Conservation (phyloP, 1,140 invertebrate species). For the Leptinotarsa defecta region DNA sequence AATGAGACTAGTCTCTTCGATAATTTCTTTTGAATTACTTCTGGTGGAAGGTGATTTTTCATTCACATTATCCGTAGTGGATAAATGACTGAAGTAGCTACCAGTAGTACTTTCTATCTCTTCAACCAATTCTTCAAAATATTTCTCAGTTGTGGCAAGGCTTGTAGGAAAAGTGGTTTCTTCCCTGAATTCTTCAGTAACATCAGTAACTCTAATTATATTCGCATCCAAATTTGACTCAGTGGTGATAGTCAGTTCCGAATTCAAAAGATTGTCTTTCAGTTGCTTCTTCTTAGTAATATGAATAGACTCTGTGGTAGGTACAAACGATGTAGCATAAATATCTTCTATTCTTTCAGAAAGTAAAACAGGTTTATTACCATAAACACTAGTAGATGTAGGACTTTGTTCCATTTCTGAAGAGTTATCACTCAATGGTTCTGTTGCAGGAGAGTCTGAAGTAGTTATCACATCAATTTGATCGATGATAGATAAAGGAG, state of each 20-base stretch:
- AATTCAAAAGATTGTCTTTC: slow-evolving; percentile 10
- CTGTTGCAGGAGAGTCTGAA: not conserved
- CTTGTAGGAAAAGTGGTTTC: not conserved
- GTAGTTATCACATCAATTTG: not conserved
- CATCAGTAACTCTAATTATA: not conserved
- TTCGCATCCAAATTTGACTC: not conserved
- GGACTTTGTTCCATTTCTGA: not conserved
- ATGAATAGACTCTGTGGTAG: not conserved
- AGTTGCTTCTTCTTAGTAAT: slow-evolving; percentile 11
- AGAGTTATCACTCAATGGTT: not conserved
- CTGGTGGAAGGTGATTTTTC: not conserved
- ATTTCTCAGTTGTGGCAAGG: not conserved
- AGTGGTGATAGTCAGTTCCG: not conserved
- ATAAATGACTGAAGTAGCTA: not conserved
- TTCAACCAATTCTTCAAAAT: not conserved
- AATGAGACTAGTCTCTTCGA: not conserved
- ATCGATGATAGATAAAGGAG: not conserved
- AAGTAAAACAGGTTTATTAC: not conserved
- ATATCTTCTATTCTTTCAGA: slow-evolving; percentile 8
- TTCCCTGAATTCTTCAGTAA: slow-evolving; percentile 1
- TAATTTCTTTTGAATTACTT: not conserved
- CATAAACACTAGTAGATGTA: not conserved
- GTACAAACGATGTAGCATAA: slow-evolving; percentile 5
- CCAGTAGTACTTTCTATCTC: not conserved
- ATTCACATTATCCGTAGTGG: not conserved